Conservation (phyloP, 2,113 vertebrate species). For the Ptilorrhoa leucosticta region DNA sequence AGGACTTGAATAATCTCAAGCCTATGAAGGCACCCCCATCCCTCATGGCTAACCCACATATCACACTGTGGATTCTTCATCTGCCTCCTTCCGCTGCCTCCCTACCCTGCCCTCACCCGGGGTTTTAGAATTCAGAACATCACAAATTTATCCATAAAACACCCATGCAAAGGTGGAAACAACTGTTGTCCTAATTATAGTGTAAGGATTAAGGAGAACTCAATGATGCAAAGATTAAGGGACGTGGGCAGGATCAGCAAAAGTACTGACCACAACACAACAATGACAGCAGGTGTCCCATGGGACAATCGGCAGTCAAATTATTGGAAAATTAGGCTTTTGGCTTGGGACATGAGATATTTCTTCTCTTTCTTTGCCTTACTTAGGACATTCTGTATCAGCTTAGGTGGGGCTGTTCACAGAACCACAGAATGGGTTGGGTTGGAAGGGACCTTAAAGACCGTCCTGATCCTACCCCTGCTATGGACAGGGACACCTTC, state of each 20-base stretch:
- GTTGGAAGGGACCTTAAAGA: neutral
- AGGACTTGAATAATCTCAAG: neutral
- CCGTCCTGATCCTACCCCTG: neutral
- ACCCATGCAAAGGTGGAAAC: neutral
- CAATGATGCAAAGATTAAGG: neutral
- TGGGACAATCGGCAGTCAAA: rapidly evolving
- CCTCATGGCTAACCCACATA: neutral
- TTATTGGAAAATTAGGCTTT: neutral
- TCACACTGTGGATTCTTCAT: neutral
- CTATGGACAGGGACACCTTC: rapidly evolving
- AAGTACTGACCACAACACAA: neutral
- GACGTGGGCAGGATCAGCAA: neutral
- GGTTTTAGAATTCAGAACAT: neutral
- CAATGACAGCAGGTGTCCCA: neutral
- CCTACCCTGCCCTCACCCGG: too few species aligned
- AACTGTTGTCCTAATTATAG: neutral
- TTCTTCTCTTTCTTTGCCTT: neutral
- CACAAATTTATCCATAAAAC: neutral
- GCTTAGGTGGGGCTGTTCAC: neutral
- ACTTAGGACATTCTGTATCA: neutral
- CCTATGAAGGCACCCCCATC: neutral
- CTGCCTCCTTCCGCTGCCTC: neutral
- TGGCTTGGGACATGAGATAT: neutral
- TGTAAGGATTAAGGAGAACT: neutral
- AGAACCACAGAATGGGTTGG: neutral